Base-by-base conservation (phyloP, 2,888 invertebrate genomes). In the Hololepta plana region DNA sequence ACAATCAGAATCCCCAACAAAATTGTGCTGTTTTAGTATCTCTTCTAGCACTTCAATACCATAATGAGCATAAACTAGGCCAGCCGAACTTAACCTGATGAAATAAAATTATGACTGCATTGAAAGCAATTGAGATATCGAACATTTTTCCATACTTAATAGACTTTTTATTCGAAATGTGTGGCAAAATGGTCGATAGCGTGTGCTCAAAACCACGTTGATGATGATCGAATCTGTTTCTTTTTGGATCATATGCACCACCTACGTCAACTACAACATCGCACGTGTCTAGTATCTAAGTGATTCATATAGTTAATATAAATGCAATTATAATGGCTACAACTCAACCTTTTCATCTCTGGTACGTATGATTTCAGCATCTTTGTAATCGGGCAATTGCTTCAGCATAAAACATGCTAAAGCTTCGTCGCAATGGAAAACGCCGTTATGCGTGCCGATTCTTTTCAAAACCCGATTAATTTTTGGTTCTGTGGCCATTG, bases 251-350 rank as follows among this genome's bases (percentile, higher is more conserved):
- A 51, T 80, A 98, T 9, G 65, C 65, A 1, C 72, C 79, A 3
- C 96, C 96, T 3, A 96, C 93, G 58, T 98, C 96, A 0, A 98
- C 77, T 1, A 98, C 87, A 37, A 96, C 72, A 46, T 95, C 87
- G 55, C 95, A 95, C 2, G 65, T 64, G 1, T 72, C 67, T 27
- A 96, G 59, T 34, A 71, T 30, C 55, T 54, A 28, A 5, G n/a
- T n/a, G n/a, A n/a, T n/a, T n/a, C n/a, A n/a, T n/a, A n/a, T n/a
- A n/a, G 11, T n/a, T n/a, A n/a, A n/a, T n/a, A n/a, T n/a, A n/a
- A n/a, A n/a, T n/a, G n/a, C n/a, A n/a, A n/a, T n/a, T n/a, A n/a
- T n/a, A n/a, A n/a, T n/a, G n/a, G 11, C 3, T n/a, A 23, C 4
- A n/a, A 7, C 12, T 7, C 32, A 37, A 67, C 62, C 39, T 59